phyloP scores from a whole-genome alignment of 1,140 invertebrate species.

The Acromyrmex echinatior region DNA sequence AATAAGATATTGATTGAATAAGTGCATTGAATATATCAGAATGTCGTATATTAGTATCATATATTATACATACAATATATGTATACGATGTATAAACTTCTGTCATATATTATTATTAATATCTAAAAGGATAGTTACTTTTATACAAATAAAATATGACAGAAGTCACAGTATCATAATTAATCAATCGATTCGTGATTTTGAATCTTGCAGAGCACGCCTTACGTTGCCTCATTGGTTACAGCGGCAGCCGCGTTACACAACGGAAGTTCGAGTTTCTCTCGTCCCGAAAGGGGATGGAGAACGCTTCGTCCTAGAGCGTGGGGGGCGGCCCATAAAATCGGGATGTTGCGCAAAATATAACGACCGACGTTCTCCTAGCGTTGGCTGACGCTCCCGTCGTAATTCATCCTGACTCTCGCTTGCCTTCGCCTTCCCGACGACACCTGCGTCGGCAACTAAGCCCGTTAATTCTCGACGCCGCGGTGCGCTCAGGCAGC shows the following conservation, averaged over 20 bases:
- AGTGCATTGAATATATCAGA: neutral
- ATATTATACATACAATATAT: neutral
- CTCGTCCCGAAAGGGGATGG: slow-evolving; percentile 56
- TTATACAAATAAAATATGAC: neutral
- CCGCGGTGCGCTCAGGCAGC: slow-evolving; percentile 75
- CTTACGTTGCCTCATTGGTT: slow-evolving; percentile 16
- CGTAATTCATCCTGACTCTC: slow-evolving; percentile 83
- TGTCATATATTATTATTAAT: no score
- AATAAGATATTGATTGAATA: neutral
- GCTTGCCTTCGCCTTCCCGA: slow-evolving; percentile 80
- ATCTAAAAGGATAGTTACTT: neutral
- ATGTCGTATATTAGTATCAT: neutral
- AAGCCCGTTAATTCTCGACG: slow-evolving; percentile 86
- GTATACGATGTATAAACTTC: no score
- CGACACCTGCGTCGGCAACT: slow-evolving; percentile 86
- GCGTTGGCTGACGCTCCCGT: slow-evolving; percentile 82
- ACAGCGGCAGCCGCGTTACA: slow-evolving; percentile 30
- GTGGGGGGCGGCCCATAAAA: slow-evolving; percentile 83
- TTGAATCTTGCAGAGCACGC: neutral
- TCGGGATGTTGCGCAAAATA: slow-evolving; percentile 87
- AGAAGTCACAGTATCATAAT: neutral
- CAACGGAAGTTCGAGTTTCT: slow-evolving; percentile 78
- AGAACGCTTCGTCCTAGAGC: slow-evolving; percentile 50
- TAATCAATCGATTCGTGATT: slow-evolving; percentile 2
- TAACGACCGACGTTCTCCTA: slow-evolving; percentile 80